phyloP scores from a whole-genome alignment of 2,113 vertebrate species.

The Poecilia latipinna region DNA sequence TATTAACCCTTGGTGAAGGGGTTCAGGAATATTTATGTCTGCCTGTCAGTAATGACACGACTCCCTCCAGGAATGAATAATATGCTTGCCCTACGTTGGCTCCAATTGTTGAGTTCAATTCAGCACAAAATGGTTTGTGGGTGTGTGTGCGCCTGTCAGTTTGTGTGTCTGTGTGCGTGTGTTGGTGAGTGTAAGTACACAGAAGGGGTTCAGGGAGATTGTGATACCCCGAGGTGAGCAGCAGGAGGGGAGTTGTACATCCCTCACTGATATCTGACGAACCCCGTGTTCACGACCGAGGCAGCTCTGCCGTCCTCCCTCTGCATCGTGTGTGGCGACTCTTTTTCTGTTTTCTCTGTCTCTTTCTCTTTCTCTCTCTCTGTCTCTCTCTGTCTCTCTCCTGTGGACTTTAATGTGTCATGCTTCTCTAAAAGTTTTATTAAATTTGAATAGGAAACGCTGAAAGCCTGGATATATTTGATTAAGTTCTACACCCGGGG shows the following conservation, averaged over 20 bases:
- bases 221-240: constrained; percentile 64
- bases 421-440: neutral
- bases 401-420: neutral
- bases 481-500: neutral
- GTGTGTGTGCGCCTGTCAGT: constrained; percentile 11
- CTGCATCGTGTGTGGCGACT: neutral
- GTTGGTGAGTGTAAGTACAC: constrained; percentile 19
- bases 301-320: constrained; percentile 23
- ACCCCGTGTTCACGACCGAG: constrained; percentile 41
- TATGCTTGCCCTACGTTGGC: constrained; percentile 62
- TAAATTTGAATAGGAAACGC: neutral
- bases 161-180: constrained; percentile 18
- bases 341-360: neutral
- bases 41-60: constrained; percentile 71
- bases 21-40: constrained; percentile 78
- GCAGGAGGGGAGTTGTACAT: constrained; percentile 67
- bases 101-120: constrained; percentile 66
- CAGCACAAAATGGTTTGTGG: constrained; percentile 30
- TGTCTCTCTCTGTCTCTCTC: neutral
- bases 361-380: neutral
- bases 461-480: neutral
- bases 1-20: constrained; percentile 76
- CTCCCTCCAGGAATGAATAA: constrained; percentile 74
- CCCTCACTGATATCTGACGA: constrained; percentile 70
- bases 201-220: constrained; percentile 40